These are phyloP conservation scores for Acropternis orthonyx DNA, from an alignment of 2,797 vertebrate species.

Conservation along the genomic window DNA sequence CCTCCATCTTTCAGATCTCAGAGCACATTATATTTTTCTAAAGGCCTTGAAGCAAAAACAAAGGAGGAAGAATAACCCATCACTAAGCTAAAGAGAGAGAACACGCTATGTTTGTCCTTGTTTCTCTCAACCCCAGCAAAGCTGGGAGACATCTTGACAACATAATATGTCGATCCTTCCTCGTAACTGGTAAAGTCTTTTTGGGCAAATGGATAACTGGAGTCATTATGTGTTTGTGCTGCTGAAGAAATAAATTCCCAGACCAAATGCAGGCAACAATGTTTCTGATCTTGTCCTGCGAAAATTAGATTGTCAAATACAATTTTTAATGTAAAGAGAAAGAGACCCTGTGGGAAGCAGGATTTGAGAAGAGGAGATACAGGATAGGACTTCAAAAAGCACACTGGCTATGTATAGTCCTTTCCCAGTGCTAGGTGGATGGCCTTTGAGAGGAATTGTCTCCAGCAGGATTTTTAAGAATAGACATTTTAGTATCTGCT, in stretches of 20 bases:
- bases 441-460: background rate
- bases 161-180: fast-evolving
- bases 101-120: fast-evolving
- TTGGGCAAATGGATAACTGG: background rate
- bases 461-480: background rate
- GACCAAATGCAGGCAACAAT: background rate
- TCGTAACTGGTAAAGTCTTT: background rate
- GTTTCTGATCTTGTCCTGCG: background rate
- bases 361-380: background rate
- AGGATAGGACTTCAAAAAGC: background rate
- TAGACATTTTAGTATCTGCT: background rate
- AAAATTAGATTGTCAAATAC: background rate
- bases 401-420: background rate
- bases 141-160: background rate
- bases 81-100: background rate
- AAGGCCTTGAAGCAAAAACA: background rate
- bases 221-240: background rate
- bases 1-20: background rate
- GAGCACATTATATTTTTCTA: background rate
- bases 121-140: background rate
- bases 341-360: background rate
- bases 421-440: background rate
- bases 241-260: background rate
- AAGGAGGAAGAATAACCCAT: background rate
- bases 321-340: background rate